phyloP scores from a whole-genome alignment of 2,888 invertebrate species.

The Anorthoa munda region DNA sequence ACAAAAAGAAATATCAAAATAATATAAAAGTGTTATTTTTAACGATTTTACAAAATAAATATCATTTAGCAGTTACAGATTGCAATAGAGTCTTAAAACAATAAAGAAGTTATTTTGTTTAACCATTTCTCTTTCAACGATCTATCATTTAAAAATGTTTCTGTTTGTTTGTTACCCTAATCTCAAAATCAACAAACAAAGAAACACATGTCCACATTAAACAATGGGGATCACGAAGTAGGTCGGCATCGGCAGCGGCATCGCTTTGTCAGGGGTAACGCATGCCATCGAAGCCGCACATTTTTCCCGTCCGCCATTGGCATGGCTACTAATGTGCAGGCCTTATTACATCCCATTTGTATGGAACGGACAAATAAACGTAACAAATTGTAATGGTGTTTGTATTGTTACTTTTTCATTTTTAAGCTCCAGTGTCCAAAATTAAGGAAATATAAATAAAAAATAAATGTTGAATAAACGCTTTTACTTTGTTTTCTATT shows the following conservation, averaged over 20 bases:
- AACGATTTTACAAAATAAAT: no score
- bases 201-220: slow-evolving; percentile 25
- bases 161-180: slow-evolving; percentile 1
- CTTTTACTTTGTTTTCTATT: no score
- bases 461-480: no score
- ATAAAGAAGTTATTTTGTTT: no score
- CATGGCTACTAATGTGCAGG: slow-evolving; percentile 67
- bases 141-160: neutral
- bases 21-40: no score
- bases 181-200: slow-evolving; percentile 37
- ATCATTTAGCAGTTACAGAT: no score
- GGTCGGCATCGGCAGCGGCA: slow-evolving; percentile 26
- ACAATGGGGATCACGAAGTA: slow-evolving; percentile 39
- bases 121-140: no score
- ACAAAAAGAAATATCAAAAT: no score
- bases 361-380: slow-evolving; percentile 41
- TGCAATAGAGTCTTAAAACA: no score
- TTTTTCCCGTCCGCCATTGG: slow-evolving; percentile 67
- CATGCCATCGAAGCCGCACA: slow-evolving; percentile 58
- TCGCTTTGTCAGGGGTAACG: slow-evolving; percentile 51
- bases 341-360: slow-evolving; percentile 66
- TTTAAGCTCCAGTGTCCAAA: neutral
- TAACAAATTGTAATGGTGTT: slow-evolving; percentile 36
- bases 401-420: slow-evolving; percentile 19
- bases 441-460: slow-evolving; percentile 7